Evolutionary conservation across 1,140 invertebrate species (phyloP).

Genomic region (Parasteatoda tepidariorum): DNA sequence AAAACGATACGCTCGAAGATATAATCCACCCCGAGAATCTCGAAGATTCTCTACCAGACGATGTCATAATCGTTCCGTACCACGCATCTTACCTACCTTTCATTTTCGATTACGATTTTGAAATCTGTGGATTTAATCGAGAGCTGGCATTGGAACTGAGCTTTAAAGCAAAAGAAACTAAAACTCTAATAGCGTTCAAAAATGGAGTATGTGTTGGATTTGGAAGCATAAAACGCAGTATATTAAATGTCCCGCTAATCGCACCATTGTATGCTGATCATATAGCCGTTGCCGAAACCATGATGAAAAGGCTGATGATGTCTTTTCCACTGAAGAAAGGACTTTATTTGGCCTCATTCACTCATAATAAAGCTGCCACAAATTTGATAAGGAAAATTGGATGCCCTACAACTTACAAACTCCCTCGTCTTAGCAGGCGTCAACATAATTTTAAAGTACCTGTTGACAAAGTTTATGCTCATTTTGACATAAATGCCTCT

Average conservation of each 20-base stretch:
- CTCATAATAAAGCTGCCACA: slow-evolving; percentile 51
- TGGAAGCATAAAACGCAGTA: slow-evolving; percentile 57
- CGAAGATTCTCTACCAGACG: not conserved
- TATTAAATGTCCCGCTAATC: slow-evolving; percentile 30
- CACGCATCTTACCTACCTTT: not conserved
- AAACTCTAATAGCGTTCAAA: slow-evolving; percentile 56
- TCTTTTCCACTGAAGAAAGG: slow-evolving; percentile 38
- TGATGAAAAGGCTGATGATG: slow-evolving; percentile 54
- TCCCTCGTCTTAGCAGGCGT: slow-evolving; percentile 55
- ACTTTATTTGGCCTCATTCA: slow-evolving; percentile 56
- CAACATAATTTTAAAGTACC: slow-evolving; percentile 50
- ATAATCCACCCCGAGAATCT: not conserved
- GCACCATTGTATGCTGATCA: slow-evolving; percentile 64
- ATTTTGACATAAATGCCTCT: slow-evolving; percentile 63
- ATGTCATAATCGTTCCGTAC: slow-evolving; percentile 2
- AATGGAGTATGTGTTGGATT: slow-evolving; percentile 59
- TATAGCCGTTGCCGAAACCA: slow-evolving; percentile 60
- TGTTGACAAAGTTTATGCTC: slow-evolving; percentile 59
- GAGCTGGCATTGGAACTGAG: slow-evolving; percentile 11
- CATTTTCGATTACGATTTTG: slow-evolving; percentile 58
- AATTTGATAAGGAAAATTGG: slow-evolving; percentile 55
- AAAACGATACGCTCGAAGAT: not conserved
- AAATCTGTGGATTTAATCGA: slow-evolving; percentile 46
- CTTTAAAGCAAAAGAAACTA: slow-evolving; percentile 41
- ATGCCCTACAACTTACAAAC: slow-evolving; percentile 35